phyloP scores from a whole-genome alignment of 2,888 invertebrate genomes.

The Meliscaeva auricollis region DNA sequence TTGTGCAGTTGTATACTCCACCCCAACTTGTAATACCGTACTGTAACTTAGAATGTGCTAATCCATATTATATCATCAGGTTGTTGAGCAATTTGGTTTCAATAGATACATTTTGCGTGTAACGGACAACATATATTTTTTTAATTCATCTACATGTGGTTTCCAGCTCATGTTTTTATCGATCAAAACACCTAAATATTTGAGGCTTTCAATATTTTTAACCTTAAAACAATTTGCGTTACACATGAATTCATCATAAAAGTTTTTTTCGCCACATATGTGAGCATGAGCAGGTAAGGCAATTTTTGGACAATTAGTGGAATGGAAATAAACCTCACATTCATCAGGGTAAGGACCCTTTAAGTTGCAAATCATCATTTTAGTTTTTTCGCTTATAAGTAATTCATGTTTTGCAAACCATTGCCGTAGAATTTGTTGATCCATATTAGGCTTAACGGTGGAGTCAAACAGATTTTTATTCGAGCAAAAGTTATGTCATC shows the following conservation, averaged over 20 bases:
- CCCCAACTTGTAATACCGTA: too few relatives aligned
- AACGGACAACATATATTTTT: too few relatives aligned
- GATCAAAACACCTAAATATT: neutral
- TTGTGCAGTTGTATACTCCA: neutral
- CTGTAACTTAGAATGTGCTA: too few relatives aligned
- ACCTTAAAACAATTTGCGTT: conserved; percentile 6
- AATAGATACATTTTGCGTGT: too few relatives aligned
- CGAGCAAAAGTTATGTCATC: neutral
- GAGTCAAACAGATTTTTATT: neutral
- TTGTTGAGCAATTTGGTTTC: too few relatives aligned
- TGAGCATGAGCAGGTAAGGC: neutral
- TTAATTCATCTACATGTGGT: too few relatives aligned
- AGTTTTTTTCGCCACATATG: neutral
- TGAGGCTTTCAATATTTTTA: neutral
- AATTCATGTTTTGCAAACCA: conserved; percentile 4
- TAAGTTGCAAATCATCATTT: neutral
- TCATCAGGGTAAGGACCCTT: neutral
- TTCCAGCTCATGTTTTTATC: too few relatives aligned
- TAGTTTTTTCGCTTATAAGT: conserved; percentile 10
- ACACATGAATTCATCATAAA: neutral
- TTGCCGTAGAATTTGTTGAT: neutral
- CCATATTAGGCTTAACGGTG: conserved; percentile 5
- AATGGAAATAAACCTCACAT: conserved; percentile 7
- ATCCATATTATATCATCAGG: too few relatives aligned
- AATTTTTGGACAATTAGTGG: neutral